Evolutionary conservation across 2,113 vertebrate species (phyloP).

Genomic region (Colaptes auratus): DNA sequence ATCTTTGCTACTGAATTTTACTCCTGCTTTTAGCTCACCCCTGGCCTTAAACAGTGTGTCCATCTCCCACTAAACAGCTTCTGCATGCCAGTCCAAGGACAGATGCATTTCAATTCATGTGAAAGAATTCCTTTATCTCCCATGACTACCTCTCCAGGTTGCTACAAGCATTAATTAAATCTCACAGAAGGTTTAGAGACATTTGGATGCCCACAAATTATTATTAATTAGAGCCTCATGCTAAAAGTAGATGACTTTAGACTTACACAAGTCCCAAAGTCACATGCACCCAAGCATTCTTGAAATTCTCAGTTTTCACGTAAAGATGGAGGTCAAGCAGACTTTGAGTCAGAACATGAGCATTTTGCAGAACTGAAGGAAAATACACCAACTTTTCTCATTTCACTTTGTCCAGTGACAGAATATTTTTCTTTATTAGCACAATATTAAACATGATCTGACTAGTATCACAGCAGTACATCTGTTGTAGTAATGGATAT

Average conservation of each 20-base stretch:
- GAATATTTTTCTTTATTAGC: conserved; percentile 69
- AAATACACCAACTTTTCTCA: background rate
- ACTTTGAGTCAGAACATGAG: background rate
- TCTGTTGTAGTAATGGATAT: conserved; percentile 60
- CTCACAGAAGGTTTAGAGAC: conserved; percentile 5
- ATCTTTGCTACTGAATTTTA: background rate
- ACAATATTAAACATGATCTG: conserved; percentile 58
- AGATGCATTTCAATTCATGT: conserved; percentile 19
- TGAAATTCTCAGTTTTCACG: background rate
- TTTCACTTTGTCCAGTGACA: conserved; percentile 1
- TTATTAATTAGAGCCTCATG: conserved; percentile 5
- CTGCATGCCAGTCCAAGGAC: background rate
- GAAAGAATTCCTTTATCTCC: conserved; percentile 40
- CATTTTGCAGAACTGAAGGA: background rate
- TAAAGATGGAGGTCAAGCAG: background rate
- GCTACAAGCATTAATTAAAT: conserved; percentile 35
- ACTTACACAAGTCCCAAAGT: background rate
- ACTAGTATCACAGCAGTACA: conserved; percentile 9
- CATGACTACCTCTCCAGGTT: conserved; percentile 10
- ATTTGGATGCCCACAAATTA: background rate
- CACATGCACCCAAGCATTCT: background rate
- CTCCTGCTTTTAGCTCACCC: background rate
- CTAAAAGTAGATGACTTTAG: background rate
- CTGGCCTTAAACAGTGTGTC: conserved; percentile 3
- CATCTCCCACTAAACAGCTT: conserved; percentile 38